phyloP scores from a whole-genome alignment of 2,888 invertebrate species.

The Tenthredo amoena region DNA sequence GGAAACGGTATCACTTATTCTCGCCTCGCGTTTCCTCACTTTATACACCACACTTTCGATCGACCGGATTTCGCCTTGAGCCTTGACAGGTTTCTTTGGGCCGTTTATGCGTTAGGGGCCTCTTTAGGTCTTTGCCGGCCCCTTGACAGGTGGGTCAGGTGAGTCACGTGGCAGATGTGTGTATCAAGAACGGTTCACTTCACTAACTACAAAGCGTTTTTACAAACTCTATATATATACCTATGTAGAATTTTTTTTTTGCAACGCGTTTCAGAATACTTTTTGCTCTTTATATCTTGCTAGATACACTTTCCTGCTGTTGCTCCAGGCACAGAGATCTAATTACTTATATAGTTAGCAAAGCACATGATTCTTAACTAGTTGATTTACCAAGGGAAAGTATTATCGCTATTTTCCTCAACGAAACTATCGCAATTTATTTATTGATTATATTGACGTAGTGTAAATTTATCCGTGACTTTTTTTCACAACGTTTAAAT shows the following conservation, averaged over 20 bases:
- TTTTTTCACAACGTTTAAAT: background rate
- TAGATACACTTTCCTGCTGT: background rate
- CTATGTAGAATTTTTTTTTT: background rate
- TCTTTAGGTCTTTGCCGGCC: conserved; percentile 31
- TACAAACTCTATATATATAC: background rate
- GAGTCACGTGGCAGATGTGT: conserved; percentile 32
- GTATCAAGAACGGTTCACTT: conserved; percentile 30
- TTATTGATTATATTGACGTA: background rate
- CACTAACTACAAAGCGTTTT: background rate
- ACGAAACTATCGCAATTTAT: background rate
- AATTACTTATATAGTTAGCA: background rate
- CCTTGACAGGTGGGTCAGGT: conserved; percentile 43
- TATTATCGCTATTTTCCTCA: background rate
- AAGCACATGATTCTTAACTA: conserved; percentile 7
- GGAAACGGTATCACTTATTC: conserved; percentile 43
- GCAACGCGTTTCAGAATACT: background rate
- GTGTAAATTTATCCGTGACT: background rate
- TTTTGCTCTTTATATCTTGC: background rate
- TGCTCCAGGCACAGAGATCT: background rate
- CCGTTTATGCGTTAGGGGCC: conserved; percentile 7
- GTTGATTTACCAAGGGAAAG: background rate
- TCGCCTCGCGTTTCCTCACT: conserved; percentile 1
- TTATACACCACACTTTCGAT: conserved; percentile 35
- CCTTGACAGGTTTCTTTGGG: conserved; percentile 45
- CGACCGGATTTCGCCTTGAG: conserved; percentile 37